Conservation (phyloP, 2,113 vertebrate species). For the Suricata suricatta region DNA sequence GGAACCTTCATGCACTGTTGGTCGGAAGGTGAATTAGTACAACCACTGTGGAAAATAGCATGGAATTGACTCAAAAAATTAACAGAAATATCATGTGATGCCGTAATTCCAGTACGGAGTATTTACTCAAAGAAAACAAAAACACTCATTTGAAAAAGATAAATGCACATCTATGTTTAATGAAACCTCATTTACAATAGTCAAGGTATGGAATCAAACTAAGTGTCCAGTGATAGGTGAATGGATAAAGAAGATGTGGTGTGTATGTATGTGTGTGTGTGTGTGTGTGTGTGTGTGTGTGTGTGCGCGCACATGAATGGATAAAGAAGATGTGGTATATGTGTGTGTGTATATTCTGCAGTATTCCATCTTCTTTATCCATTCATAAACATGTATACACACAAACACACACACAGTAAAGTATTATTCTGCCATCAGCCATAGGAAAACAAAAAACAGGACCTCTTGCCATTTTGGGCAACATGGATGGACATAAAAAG, state of each 20-base stretch:
- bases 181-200: background rate
- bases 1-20: background rate
- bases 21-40: background rate
- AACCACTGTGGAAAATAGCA: background rate
- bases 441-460: background rate
- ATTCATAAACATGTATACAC: no score
- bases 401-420: background rate
- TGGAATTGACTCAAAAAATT: background rate
- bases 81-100: background rate
- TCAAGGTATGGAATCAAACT: background rate
- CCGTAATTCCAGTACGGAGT: background rate
- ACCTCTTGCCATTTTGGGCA: background rate
- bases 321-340: no score
- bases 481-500: background rate
- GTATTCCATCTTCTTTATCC: no score
- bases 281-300: no score
- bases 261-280: no score
- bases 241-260: background rate
- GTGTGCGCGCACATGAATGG: no score
- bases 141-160: background rate
- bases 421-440: background rate
- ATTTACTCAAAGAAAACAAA: background rate
- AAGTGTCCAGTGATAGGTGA: background rate
- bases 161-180: background rate
- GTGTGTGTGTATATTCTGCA: no score